These are phyloP conservation scores for Julus scanicus DNA, from an alignment of 2,888 invertebrate genomes.

Conservation along the genomic window DNA sequence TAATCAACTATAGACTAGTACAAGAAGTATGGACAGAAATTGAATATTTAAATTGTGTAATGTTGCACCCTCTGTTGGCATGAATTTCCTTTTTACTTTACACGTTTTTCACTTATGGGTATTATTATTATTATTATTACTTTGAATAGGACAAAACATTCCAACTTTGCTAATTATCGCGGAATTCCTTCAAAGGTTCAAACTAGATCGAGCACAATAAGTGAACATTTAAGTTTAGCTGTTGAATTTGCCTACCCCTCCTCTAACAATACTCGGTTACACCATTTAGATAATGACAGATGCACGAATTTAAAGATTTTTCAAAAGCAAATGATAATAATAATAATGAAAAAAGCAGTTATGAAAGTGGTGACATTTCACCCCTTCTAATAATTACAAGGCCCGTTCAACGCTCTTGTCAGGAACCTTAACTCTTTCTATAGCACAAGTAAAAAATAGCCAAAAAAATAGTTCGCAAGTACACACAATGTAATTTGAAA, in stretches of 20 bases:
- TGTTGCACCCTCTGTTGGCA: not conserved
- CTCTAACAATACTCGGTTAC: not conserved
- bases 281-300: not conserved
- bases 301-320: conserved; percentile 4
- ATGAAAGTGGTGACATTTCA: conserved; percentile 36
- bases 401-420: not conserved
- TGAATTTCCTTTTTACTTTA: not conserved
- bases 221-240: not conserved
- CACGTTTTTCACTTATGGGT: not conserved
- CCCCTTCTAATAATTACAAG: not conserved
- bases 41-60: not conserved
- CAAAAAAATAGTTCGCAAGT: not conserved
- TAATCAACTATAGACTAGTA: not conserved
- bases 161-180: not conserved
- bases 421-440: not conserved
- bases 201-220: not conserved
- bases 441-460: not conserved
- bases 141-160: not conserved
- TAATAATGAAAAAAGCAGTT: not conserved
- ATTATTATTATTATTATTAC: not conserved
- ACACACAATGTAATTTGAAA: not conserved
- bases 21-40: not conserved
- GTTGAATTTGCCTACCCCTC: conserved; percentile 23
- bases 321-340: conserved; percentile 14
- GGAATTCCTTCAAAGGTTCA: not conserved